These are phyloP conservation scores for Ptychobarbus kaznakovi DNA, from an alignment of 2,797 vertebrate species.

Conservation along the genomic window DNA sequence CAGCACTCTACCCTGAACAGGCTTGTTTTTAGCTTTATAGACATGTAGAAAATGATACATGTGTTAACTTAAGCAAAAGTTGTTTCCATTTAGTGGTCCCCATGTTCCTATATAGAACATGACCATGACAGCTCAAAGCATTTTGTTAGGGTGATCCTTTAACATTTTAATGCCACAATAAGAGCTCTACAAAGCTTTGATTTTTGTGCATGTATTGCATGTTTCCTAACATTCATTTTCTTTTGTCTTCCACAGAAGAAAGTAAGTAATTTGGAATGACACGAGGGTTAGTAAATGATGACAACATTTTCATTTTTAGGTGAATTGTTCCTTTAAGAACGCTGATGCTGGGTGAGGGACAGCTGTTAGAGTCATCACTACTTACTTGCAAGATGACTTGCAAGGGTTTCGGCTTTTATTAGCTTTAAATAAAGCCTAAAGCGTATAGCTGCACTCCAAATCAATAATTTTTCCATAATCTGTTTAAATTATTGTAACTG, in stretches of 20 bases:
- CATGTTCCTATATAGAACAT: neutral
- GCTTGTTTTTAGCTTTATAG: conserved; percentile 47
- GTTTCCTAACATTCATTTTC: neutral
- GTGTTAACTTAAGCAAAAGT: neutral
- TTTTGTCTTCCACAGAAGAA: neutral
- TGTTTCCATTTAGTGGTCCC: neutral
- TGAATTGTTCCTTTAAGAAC: conserved; percentile 56
- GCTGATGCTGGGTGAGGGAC: conserved; percentile 63
- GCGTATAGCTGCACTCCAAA: neutral
- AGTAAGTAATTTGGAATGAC: neutral
- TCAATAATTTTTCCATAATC: neutral
- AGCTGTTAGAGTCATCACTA: conserved; percentile 74
- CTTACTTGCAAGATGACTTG: conserved; percentile 30
- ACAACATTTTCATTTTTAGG: neutral
- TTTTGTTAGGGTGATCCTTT: neutral
- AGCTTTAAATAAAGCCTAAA: neutral
- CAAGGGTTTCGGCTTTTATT: neutral
- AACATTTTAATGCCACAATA: neutral
- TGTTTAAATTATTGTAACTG: conserved; percentile 7
- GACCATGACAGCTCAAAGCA: neutral
- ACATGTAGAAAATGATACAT: conserved; percentile 41
- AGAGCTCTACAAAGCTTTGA: neutral
- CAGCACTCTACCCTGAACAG: conserved; percentile 43
- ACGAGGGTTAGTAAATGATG: neutral
- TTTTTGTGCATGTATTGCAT: too few relatives aligned